These are phyloP conservation scores for Xenus cinereus DNA, from an alignment of 2,113 vertebrate genomes.

Conservation along the genomic window DNA sequence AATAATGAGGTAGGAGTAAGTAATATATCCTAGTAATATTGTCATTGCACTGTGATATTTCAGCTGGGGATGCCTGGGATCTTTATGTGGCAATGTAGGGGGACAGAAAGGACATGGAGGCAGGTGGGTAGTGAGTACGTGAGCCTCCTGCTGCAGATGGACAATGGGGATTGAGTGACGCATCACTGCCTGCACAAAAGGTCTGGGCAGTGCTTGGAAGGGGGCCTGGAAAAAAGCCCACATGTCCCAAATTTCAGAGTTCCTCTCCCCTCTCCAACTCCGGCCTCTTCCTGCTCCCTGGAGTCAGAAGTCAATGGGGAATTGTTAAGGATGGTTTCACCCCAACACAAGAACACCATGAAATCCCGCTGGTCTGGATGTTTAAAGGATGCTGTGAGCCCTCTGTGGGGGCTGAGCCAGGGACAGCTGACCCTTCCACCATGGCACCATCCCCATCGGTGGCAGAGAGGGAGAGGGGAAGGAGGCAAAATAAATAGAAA, in stretches of 20 bases:
- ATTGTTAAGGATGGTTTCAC: accelerated
- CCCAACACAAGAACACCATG: accelerated
- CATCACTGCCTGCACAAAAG: neutral
- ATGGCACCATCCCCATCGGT: accelerated
- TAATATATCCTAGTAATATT: neutral
- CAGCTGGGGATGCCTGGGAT: neutral
- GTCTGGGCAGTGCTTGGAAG: neutral
- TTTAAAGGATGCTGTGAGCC: neutral
- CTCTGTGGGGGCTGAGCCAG: accelerated
- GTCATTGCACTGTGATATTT: neutral
- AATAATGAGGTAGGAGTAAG: neutral
- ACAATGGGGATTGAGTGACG: accelerated
- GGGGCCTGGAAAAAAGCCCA: neutral
- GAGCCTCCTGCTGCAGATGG: neutral
- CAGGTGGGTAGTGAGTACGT: accelerated
- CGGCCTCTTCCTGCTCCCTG: neutral
- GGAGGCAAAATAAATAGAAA: neutral
- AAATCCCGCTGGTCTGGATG: accelerated
- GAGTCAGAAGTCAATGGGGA: neutral
- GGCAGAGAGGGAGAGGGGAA: neutral
- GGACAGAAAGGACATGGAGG: accelerated
- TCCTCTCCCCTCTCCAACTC: accelerated
- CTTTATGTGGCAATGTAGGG: neutral
- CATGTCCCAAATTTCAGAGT: neutral
- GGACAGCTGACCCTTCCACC: accelerated